Base-by-base conservation (phyloP, 2,888 invertebrate species). In the Chloromyia formosa region DNA sequence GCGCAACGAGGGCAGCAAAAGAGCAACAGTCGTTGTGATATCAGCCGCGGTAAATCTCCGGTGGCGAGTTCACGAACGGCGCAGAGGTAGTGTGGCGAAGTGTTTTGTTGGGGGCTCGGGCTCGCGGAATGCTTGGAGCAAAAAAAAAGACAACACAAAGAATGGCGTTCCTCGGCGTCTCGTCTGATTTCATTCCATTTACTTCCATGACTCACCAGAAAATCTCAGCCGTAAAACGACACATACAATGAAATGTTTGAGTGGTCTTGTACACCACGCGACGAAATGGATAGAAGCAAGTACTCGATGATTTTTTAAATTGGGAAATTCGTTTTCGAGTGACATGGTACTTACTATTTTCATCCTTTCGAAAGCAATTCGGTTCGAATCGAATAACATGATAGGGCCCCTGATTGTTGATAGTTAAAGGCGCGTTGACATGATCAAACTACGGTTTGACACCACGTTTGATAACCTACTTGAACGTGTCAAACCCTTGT, bases 181-280 rank as follows among this genome's bases (percentile, higher is more conserved):
- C 66, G 66, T 66, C 66, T 66, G 66, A 66, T 22, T 45, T 22
- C 66, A 66, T 49, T 66, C 45, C 66, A 49, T 66, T 45, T 66
- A 45, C 49, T 12, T 14, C 22, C 2, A 66, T 66, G 66, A 66
- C 66, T 66, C 66, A 66, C 49, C 66, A 66, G 49, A 66, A 66
- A 66, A 66, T 66, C 66, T 66, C 66, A 45, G 66, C 23, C 49
- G 66, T n/a, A 49, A 49, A 49, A 49, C 49, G 49, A 49, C 49
- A 49, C 49, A 49, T 49, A 49, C 49, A 49, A 49, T 49, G 2
- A 49, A n/a, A 3, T 10, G 16, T 49, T 49, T 7, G 7, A 35
- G 27, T 35, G 27, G 27, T 35, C 7, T 35, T 35, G 27, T 35
- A 35, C 27, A 35, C 27, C 7, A 2, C 7, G 27, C 2, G 27